Evolutionary conservation across 2,797 vertebrate species (phyloP), one percentile per base, ranked within the genome.

Genomic region (Enteromius anoplus): DNA sequence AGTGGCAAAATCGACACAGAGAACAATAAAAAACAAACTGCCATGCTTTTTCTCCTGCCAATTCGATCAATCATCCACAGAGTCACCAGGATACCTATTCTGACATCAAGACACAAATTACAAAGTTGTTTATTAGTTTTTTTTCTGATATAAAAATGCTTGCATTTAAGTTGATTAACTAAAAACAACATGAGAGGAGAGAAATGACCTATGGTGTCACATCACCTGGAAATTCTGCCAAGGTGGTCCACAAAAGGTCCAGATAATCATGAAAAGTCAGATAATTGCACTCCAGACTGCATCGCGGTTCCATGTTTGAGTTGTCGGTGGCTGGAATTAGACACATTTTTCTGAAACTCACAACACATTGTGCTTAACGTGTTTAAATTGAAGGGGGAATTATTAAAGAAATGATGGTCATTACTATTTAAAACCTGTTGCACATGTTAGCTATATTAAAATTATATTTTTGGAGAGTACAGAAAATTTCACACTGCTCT

Each of bases 221-320:
- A 5, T 78, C 58, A 98, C 97, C 97, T 92, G 97, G 97, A 87
- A 98, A 97, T 90, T 98, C 97, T 5, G 97, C 97, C 19, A 97
- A 88, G 0, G 96, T 97, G 1, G 97, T 98, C 97, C 96, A 98
- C 84, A 98, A 92, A 84, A 98, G 93, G 70, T 97, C 95, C 75
- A 92, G 95, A 92, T 98, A 98, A 82, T 98, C 97, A 15, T 91
- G 93, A 81, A 93, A 89, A 8, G 95, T 97, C 90, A 98, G 92
- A 89, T 95, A 95, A 90, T 96, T 96, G 84, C 97, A 98, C 85
- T 95, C 94, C 87, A 97, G 89, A 87, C 91, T 94, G 88, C 97
- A 98, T 19, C 92, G 94, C 0, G 92, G 93, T 86, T 97, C 94
- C 3, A 91, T 91, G 83, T 95, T 95, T 84, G 93, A 93, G 73